phyloP scores from a whole-genome alignment of 1,140 invertebrate species.

The Ylistrum balloti region DNA sequence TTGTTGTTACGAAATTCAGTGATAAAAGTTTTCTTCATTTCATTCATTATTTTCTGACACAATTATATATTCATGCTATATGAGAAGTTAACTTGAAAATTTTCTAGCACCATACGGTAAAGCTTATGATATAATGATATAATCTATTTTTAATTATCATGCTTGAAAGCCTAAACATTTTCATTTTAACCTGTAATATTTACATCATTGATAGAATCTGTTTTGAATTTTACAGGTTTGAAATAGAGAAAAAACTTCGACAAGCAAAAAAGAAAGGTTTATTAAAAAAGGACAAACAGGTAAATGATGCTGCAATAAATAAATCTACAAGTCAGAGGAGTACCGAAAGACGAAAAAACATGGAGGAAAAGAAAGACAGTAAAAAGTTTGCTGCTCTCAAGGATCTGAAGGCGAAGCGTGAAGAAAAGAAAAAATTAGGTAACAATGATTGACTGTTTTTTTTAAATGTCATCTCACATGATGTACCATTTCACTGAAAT shows the following conservation, averaged over 20 bases:
- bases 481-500: background rate
- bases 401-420: constrained; percentile 92
- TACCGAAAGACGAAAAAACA: constrained; percentile 95
- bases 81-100: too few species aligned
- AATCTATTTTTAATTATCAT: too few species aligned
- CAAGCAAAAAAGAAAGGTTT: constrained; percentile 92
- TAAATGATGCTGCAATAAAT: constrained; percentile 45
- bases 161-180: too few species aligned
- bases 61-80: too few species aligned
- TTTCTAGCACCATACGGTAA: too few species aligned
- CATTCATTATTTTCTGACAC: too few species aligned
- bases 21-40: too few species aligned
- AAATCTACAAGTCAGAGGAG: constrained; percentile 88
- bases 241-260: constrained; percentile 96
- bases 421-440: constrained; percentile 88
- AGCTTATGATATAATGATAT: too few species aligned
- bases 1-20: too few species aligned
- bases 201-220: background rate
- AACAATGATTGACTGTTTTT: constrained; percentile 66
- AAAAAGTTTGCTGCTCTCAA: constrained; percentile 96
- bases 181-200: background rate
- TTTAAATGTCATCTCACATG: background rate
- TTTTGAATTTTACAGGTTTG: constrained; percentile 87
- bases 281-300: constrained; percentile 82
- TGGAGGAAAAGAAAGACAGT: constrained; percentile 90